A percentile compares a stretch with the other conserved stretches of the same genome.
These are phyloP conservation scores for Corynorhinus townsendii DNA, from an alignment of 2,113 vertebrate genomes.

Conservation along the genomic window DNA sequence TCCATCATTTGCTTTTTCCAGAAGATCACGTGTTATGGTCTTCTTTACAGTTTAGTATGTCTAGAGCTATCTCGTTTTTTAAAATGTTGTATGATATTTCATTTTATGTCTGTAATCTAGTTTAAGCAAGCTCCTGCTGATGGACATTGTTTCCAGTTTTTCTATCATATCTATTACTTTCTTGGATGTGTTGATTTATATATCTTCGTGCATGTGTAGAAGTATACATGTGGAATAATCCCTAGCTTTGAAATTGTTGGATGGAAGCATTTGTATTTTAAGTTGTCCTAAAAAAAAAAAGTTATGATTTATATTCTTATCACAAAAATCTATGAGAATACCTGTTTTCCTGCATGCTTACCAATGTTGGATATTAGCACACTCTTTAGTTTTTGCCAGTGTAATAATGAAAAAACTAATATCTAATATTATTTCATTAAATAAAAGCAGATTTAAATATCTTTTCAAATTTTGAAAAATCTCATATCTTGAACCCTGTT, in stretches of 20 bases:
- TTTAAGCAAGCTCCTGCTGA: neutral
- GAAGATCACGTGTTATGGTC: neutral
- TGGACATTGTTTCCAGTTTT: constrained; percentile 4
- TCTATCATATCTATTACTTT: neutral
- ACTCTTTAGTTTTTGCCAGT: neutral
- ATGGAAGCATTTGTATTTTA: neutral
- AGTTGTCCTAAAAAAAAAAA: neutral
- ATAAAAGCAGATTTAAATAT: neutral
- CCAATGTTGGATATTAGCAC: neutral
- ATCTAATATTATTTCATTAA: neutral
- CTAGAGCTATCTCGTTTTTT: neutral
- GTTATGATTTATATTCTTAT: neutral
- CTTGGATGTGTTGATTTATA: neutral
- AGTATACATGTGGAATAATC: neutral
- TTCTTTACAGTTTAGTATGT: neutral
- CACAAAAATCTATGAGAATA: constrained; percentile 1
- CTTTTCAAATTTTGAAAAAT: neutral
- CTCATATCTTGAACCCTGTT: neutral
- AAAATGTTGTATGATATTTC: neutral
- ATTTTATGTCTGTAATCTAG: neutral
- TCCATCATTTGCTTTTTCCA: neutral
- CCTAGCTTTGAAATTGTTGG: neutral
- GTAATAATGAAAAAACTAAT: neutral
- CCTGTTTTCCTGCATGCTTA: neutral
- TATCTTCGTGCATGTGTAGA: neutral